Evolutionary conservation across 37 sponge, comb jelly and placozoan genomes (phyloP).

Genomic region (Oopsacas minuta): DNA sequence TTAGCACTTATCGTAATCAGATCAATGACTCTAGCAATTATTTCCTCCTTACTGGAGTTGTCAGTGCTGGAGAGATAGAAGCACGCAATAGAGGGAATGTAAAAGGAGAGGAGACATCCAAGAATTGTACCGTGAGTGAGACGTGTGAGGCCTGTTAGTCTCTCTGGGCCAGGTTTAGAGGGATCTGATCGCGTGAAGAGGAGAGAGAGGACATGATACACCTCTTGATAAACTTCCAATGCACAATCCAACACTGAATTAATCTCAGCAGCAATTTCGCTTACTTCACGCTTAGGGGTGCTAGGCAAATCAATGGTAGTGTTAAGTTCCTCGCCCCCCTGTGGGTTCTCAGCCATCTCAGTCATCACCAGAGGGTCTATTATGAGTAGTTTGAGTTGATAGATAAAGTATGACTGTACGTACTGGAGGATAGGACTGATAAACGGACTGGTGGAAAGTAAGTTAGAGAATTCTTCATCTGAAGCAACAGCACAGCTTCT

Average conservation of each 20-base stretch:
- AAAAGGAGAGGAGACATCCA: not conserved
- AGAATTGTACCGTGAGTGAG: slow-evolving; percentile 12
- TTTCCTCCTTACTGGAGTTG: not conserved
- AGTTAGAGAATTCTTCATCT: not conserved
- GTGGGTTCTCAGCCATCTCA: slow-evolving; percentile 16
- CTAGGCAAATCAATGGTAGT: not conserved
- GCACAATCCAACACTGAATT: not conserved
- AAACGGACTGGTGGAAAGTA: not conserved
- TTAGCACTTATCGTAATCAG: not conserved
- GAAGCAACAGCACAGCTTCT: not conserved
- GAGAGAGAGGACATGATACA: not conserved
- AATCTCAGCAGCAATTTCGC: not conserved
- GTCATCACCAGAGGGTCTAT: slow-evolving; percentile 11
- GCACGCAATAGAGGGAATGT: slow-evolving; percentile 9
- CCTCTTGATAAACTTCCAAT: slow-evolving; percentile 13
- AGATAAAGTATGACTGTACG: slow-evolving; percentile 12
- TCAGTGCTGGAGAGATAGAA: slow-evolving; percentile 17
- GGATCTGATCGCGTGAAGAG: slow-evolving; percentile 8
- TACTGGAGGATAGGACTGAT: slow-evolving; percentile 8
- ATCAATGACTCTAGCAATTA: not conserved
- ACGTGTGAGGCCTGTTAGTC: not conserved
- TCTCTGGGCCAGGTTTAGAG: slow-evolving; percentile 6
- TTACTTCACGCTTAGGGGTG: not conserved
- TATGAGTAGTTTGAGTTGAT: slow-evolving; percentile 1
- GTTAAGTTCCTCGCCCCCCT: slow-evolving; percentile 4